Base-by-base conservation (phyloP, 2,888 invertebrate genomes). In the Troides aeacus region DNA sequence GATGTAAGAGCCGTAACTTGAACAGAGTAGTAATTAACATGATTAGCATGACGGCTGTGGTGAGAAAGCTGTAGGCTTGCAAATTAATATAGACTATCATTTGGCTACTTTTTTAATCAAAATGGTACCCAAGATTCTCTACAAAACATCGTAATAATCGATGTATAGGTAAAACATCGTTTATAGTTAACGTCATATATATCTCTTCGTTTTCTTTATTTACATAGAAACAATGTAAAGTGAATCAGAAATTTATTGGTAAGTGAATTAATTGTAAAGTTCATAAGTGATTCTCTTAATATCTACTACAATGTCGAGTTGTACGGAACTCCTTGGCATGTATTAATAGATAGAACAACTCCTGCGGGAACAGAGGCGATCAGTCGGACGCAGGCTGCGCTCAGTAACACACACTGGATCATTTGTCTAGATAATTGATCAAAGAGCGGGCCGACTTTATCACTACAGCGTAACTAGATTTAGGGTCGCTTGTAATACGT, bases 41-140 rank as follows among this genome's bases (percentile, higher is more conserved):
- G 78, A 83, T 84, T 81, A 81, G 76, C 72, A 75, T 70, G 74
- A 75, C 77, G 81, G 83, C 81, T 82, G 84, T 81, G 79, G 79
- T 77, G 78, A 73, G 80, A 79, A 78, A 76, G 78, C 77, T 77
- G 80, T 73, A 79, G 74, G 78, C 75, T 72, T 72, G 71, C 78
- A 84, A 84, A 85, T 85, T 85, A 81, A 85, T 81, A 85, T 78
- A 79, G 76, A 73, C 74, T 70, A 36, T 56, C 46, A 36, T 64
- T 50, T 50, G 8, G 56, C 21, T 58, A 62, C 2, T 30, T 24
- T 30, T 30, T 3, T 24, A 0, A 59, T 8, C 15, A 7, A 10
- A 21, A 21, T 21, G 18, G n/a, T 18, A 2, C 7, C 7, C 39
- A 39, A 39, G 39, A 10, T 39, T 39, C 39, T 10, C 1, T 10